A percentile compares a stretch with the other conserved stretches of the same genome.
Conservation (phyloP, 2,797 vertebrate species). For the Enteromius argenteus region DNA sequence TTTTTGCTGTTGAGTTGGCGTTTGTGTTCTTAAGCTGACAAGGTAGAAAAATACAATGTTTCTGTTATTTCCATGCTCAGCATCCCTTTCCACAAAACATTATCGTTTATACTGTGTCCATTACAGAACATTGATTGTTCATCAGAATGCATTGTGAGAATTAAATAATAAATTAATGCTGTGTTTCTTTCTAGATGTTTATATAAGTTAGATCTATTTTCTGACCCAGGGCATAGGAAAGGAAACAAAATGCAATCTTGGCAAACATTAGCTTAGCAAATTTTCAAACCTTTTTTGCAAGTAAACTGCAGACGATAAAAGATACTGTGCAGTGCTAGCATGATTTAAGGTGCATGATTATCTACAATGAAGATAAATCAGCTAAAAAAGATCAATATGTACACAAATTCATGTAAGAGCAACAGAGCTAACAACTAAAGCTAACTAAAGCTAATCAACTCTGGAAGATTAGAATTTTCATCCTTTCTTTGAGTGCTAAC, state of each 20-base stretch:
- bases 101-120: background rate
- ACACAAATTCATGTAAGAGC: background rate
- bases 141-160: background rate
- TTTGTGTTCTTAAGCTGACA: background rate
- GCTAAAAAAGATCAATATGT: background rate
- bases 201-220: background rate
- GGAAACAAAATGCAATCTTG: background rate
- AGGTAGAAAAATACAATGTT: background rate
- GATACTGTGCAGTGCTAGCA: background rate
- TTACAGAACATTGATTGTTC: background rate
- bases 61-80: conserved; percentile 12
- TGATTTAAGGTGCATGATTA: background rate
- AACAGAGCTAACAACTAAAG: background rate
- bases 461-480: background rate
- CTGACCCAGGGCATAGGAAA: background rate
- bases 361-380: background rate
- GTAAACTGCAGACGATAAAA: background rate
- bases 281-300: background rate
- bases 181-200: background rate
- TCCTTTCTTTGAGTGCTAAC: background rate
- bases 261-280: background rate
- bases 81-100: background rate
- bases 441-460: background rate
- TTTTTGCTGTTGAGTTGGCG: conserved; percentile 7
- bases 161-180: background rate